Conservation (phyloP, 2,797 vertebrate species). For the Hippocampus kuda region DNA sequence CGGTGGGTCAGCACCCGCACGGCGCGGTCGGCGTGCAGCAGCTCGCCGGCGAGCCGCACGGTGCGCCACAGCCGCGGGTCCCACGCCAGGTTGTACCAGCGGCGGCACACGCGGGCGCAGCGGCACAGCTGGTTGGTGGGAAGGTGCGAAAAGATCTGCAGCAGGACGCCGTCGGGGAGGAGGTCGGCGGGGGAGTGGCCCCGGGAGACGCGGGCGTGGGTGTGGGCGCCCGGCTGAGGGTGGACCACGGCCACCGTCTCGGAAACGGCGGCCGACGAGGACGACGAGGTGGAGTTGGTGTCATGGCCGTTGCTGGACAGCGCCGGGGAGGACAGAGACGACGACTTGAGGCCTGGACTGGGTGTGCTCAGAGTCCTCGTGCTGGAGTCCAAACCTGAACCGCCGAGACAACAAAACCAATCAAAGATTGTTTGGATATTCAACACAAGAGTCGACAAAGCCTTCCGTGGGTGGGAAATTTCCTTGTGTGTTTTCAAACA, state of each 20-base stretch:
- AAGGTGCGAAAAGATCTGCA: constrained; percentile 87
- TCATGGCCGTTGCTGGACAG: constrained; percentile 77
- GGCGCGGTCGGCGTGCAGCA: constrained; percentile 86
- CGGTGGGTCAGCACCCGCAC: constrained; percentile 87
- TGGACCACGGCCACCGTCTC: constrained; percentile 92
- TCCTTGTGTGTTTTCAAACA: no score
- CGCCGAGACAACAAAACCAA: no score
- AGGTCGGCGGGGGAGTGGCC: constrained; percentile 76
- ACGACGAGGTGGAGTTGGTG: constrained; percentile 77
- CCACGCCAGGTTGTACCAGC: constrained; percentile 98
- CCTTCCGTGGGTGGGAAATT: no score
- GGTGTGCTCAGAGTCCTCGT: constrained; percentile 91
- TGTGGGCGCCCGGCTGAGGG: constrained; percentile 67
- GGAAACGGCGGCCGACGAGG: constrained; percentile 72
- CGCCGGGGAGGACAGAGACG: constrained; percentile 62
- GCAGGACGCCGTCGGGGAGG: constrained; percentile 80
- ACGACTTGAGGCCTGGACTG: constrained; percentile 82
- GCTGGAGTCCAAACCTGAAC: constrained; percentile 83
- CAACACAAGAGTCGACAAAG: no score
- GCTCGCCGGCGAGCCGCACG: constrained; percentile 82
- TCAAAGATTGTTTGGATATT: no score
- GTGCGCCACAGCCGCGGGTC: constrained; percentile 89
- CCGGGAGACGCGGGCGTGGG: constrained; percentile 66
- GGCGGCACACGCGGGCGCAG: constrained; percentile 85
- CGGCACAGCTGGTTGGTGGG: constrained; percentile 95